A percentile compares a stretch with the other conserved stretches of the same genome.
phyloP scores from a whole-genome alignment of 2,888 invertebrate species.

The Portevinia maculata region DNA sequence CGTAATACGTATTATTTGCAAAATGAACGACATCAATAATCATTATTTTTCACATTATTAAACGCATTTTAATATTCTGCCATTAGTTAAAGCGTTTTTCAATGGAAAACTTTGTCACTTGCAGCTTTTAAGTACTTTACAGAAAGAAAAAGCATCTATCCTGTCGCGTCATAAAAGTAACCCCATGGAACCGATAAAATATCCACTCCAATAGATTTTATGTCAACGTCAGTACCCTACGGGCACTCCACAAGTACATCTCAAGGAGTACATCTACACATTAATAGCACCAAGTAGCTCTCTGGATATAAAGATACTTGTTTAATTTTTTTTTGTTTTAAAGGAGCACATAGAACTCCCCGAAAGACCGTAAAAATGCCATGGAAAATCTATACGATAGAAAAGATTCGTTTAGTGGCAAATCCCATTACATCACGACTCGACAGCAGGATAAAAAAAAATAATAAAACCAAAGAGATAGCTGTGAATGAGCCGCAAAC shows the following conservation, averaged over 20 bases:
- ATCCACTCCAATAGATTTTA: conserved; percentile 56
- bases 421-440: conserved; percentile 47
- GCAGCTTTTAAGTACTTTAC: conserved; percentile 22
- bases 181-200: conserved; percentile 57
- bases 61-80: conserved; percentile 25
- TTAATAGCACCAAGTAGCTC: conserved; percentile 47
- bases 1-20: background rate
- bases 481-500: conserved; percentile 25
- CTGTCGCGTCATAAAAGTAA: conserved; percentile 25
- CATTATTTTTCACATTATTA: conserved; percentile 14
- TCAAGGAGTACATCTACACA: conserved; percentile 32
- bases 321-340: conserved; percentile 68
- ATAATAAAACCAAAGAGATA: conserved; percentile 7
- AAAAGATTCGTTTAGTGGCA: conserved; percentile 15
- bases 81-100: conserved; percentile 3
- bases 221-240: conserved; percentile 48
- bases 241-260: conserved; percentile 45
- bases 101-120: conserved; percentile 16
- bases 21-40: background rate
- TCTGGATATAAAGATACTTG: conserved; percentile 23
- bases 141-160: conserved; percentile 10
- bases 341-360: conserved; percentile 38
- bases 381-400: conserved; percentile 22
- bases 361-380: conserved; percentile 33
- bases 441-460: background rate